These are phyloP conservation scores for Drosophila sordidula DNA, from an alignment of 2,888 invertebrate genomes.

Conservation along the genomic window DNA sequence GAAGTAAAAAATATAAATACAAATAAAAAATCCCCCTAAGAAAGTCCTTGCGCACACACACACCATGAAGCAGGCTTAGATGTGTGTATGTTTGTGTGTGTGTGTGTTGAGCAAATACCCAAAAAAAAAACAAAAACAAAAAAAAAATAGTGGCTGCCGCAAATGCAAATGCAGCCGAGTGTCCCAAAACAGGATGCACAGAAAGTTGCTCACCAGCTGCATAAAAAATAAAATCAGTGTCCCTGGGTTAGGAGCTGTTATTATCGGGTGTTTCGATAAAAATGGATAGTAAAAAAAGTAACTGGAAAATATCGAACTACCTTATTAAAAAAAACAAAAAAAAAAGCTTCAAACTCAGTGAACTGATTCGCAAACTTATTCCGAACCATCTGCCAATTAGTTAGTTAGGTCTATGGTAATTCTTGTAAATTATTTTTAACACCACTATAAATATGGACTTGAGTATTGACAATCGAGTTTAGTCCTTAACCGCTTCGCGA, in stretches of 20 bases:
- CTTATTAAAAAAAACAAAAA: no score
- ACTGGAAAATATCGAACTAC: not conserved
- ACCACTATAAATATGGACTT: not conserved
- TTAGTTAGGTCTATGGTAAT: no score
- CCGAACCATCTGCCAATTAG: no score
- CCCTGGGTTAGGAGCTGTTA: not conserved
- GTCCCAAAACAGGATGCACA: constrained; percentile 34
- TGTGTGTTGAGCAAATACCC: constrained; percentile 26
- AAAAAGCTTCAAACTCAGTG: not conserved
- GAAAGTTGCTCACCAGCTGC: constrained; percentile 25
- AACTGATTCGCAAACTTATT: not conserved
- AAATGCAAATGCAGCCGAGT: constrained; percentile 20
- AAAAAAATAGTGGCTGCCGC: constrained; percentile 2
- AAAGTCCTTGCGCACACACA: constrained; percentile 13
- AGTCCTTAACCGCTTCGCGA: no score
- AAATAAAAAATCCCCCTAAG: constrained; percentile 19
- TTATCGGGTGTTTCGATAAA: not conserved
- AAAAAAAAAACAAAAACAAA: constrained; percentile 19
- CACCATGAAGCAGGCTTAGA: not conserved
- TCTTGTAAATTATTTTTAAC: not conserved
- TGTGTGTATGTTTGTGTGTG: constrained; percentile 26
- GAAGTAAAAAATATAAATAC: constrained; percentile 20
- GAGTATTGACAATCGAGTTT: not conserved
- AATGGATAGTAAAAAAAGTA: not conserved
- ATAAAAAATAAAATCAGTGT: not conserved